Conservation (phyloP, 2,888 invertebrate genomes). For the Leptogaster cylindrica region DNA sequence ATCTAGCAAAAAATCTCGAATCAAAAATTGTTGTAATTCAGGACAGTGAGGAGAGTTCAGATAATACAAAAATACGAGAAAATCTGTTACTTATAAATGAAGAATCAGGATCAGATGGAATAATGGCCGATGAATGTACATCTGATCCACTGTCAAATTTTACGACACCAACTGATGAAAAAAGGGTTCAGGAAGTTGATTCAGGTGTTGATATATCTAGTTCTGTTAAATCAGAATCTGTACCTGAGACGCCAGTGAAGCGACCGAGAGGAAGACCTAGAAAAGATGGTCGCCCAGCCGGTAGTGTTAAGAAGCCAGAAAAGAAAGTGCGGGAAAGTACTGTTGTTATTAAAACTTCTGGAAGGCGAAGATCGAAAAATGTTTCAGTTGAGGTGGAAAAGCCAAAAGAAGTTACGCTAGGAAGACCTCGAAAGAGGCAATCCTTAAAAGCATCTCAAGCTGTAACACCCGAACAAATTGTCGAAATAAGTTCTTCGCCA, state of each 20-base stretch:
- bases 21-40: slow-evolving; percentile 63
- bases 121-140: slow-evolving; percentile 55
- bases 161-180: slow-evolving; percentile 41
- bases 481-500: no score
- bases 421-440: slow-evolving; percentile 10
- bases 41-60: slow-evolving; percentile 52
- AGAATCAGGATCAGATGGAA: slow-evolving; percentile 60
- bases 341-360: no score
- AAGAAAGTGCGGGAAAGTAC: slow-evolving; percentile 58
- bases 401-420: neutral
- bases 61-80: slow-evolving; percentile 37
- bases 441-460: no score
- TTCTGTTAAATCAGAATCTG: slow-evolving; percentile 40
- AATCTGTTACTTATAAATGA: slow-evolving; percentile 56
- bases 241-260: slow-evolving; percentile 41
- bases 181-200: slow-evolving; percentile 38
- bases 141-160: slow-evolving; percentile 44
- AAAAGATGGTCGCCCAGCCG: slow-evolving; percentile 44
- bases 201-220: slow-evolving; percentile 45
- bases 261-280: slow-evolving; percentile 46
- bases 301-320: slow-evolving; percentile 52
- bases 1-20: slow-evolving; percentile 47
- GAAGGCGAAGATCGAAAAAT: slow-evolving; percentile 41
- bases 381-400: slow-evolving; percentile 35
- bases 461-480: no score